These are phyloP conservation scores for Cristatella mucedo DNA, from an alignment of 2,888 invertebrate species.

Conservation along the genomic window DNA sequence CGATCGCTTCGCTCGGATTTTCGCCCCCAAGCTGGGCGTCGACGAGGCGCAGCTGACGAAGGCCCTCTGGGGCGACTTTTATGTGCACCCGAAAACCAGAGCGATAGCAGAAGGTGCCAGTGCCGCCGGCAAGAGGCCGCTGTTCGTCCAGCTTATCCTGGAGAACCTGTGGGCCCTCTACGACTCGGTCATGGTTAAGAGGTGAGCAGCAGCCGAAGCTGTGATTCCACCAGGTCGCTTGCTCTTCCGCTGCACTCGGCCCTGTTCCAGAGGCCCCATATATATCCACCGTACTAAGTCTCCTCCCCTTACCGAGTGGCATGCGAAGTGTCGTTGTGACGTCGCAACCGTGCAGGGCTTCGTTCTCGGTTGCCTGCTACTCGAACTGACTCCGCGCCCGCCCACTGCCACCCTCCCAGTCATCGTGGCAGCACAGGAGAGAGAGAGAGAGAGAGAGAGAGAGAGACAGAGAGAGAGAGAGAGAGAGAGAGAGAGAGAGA, in stretches of 20 bases:
- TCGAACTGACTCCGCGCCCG: too few relatives aligned
- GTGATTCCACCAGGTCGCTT: not conserved
- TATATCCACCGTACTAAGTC: too few relatives aligned
- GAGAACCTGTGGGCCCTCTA: constrained; percentile 82
- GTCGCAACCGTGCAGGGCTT: too few relatives aligned
- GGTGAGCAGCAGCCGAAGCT: constrained; percentile 43
- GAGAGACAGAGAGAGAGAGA: too few relatives aligned
- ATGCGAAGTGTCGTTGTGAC: too few relatives aligned
- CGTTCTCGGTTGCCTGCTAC: too few relatives aligned
- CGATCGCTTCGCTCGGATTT: constrained; percentile 63
- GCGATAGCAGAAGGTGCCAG: constrained; percentile 70
- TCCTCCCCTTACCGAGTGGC: too few relatives aligned
- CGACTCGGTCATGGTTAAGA: constrained; percentile 60
- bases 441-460: too few relatives aligned
- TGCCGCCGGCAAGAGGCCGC: constrained; percentile 70
- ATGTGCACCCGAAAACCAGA: constrained; percentile 66
- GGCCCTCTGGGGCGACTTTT: constrained; percentile 88
- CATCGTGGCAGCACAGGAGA: too few relatives aligned
- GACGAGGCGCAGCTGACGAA: constrained; percentile 54
- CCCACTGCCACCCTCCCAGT: too few relatives aligned
- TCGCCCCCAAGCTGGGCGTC: constrained; percentile 56
- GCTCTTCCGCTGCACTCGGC: not conserved
- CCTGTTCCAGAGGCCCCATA: not conserved
- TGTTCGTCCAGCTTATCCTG: constrained; percentile 77
- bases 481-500: too few relatives aligned